Percentiles rank a stretch among this genome's conserved stretches.
Conservation (phyloP, 2,113 vertebrate species). For the Ptilonorhynchus violaceus region DNA sequence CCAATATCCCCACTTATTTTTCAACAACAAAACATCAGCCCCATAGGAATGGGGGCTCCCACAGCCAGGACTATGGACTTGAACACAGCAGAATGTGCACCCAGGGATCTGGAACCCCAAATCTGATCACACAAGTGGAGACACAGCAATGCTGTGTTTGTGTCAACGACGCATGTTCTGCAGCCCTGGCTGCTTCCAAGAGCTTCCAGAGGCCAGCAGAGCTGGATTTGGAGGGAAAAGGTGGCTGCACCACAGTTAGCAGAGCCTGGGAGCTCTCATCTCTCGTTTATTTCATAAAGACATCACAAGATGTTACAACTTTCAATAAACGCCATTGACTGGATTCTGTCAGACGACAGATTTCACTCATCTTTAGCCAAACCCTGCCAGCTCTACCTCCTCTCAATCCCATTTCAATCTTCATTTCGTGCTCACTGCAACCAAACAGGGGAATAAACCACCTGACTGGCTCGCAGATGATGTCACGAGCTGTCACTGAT, state of each 20-base stretch:
- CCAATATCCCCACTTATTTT: rapidly evolving
- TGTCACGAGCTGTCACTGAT: background rate
- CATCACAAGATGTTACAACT: background rate
- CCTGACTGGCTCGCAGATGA: background rate
- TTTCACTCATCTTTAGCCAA: background rate
- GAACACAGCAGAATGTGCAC: rapidly evolving
- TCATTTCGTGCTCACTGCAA: background rate
- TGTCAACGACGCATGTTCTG: rapidly evolving
- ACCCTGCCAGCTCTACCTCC: background rate
- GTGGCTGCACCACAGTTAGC: rapidly evolving
- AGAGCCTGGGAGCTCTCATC: background rate
- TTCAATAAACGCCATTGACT: background rate
- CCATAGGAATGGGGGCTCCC: rapidly evolving
- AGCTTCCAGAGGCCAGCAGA: background rate
- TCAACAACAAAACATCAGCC: background rate
- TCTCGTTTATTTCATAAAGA: background rate
- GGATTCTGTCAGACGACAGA: background rate
- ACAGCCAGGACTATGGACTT: rapidly evolving
- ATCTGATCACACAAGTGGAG: background rate
- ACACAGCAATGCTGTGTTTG: rapidly evolving
- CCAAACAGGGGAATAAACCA: background rate
- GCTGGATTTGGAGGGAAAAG: background rate
- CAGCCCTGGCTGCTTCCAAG: rapidly evolving
- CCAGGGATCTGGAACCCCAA: background rate
- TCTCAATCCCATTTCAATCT: slow-evolving; percentile 2